These are phyloP conservation scores for Monochamus alternatus DNA, from an alignment of 2,888 invertebrate species.

Conservation along the genomic window DNA sequence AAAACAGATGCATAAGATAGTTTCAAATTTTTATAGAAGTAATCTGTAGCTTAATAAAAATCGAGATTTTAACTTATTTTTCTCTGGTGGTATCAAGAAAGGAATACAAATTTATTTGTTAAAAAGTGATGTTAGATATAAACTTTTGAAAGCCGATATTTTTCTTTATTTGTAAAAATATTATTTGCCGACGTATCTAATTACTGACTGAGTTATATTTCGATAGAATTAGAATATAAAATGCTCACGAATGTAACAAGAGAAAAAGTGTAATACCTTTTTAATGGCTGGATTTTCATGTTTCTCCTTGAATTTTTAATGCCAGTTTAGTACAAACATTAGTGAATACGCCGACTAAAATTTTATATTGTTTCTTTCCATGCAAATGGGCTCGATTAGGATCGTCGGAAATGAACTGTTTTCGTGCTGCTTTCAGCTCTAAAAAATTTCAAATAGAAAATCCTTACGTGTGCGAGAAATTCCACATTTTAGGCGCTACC, in stretches of 20 bases:
- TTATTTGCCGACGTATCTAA: neutral
- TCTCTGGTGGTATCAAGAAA: too few relatives aligned
- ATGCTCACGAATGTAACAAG: neutral
- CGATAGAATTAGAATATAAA: neutral
- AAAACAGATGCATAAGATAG: too few relatives aligned
- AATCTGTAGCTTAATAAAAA: too few relatives aligned
- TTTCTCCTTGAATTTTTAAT: conserved; percentile 8
- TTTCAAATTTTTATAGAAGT: too few relatives aligned
- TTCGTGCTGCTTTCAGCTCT: neutral
- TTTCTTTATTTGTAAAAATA: neutral
- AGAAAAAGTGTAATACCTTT: conserved; percentile 8
- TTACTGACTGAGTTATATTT: neutral
- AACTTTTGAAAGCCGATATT: neutral
- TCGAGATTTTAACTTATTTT: too few relatives aligned
- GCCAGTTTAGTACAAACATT: conserved; percentile 3
- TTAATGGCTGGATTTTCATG: conserved; percentile 8
- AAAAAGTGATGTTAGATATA: neutral
- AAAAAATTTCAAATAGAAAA: neutral
- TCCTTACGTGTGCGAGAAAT: too few relatives aligned
- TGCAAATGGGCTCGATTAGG: neutral
- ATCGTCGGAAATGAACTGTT: neutral
- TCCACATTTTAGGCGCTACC: too few relatives aligned
- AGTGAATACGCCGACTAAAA: conserved; percentile 11
- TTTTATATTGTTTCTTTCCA: conserved; percentile 9
- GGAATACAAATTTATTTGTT: too few relatives aligned